Evolutionary conservation across 2,888 invertebrate species (phyloP).

Genomic region (Neoascia interrupta): DNA sequence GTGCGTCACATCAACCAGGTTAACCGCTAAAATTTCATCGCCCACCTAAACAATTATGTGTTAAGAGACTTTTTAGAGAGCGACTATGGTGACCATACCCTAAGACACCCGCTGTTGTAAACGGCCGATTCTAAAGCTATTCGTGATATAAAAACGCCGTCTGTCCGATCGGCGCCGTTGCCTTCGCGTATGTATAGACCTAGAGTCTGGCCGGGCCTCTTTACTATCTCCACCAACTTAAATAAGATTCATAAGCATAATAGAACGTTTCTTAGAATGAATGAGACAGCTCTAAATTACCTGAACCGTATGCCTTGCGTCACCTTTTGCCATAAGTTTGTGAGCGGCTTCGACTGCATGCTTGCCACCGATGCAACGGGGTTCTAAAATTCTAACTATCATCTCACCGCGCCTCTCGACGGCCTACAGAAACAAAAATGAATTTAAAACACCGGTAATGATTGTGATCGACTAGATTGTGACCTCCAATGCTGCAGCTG

Average conservation of each 20-base stretch:
- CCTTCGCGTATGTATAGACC: conserved; percentile 99
- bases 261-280: neutral
- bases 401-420: conserved; percentile 96
- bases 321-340: conserved; percentile 85
- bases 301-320: conserved; percentile 86
- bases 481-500: conserved; percentile 93
- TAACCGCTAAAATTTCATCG: conserved; percentile 98
- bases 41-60: conserved; percentile 84
- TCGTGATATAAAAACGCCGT: conserved; percentile 98
- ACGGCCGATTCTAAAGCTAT: conserved; percentile 98
- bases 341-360: conserved; percentile 93
- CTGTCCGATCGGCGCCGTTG: conserved; percentile 96
- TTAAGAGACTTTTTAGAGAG: neutral
- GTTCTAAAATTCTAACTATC: conserved; percentile 94
- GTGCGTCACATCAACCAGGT: conserved; percentile 97
- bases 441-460: neutral
- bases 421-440: conserved; percentile 80
- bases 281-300: conserved; percentile 52
- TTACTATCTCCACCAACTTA: conserved; percentile 97
- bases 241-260: conserved; percentile 71
- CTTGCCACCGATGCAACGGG: conserved; percentile 92
- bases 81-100: conserved; percentile 81
- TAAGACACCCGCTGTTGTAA: conserved; percentile 97
- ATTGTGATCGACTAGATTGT: neutral
- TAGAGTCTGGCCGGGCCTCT: conserved; percentile 98